phyloP scores from a whole-genome alignment of 2,888 invertebrate species.

The Dasysyrphus albostriatus region DNA sequence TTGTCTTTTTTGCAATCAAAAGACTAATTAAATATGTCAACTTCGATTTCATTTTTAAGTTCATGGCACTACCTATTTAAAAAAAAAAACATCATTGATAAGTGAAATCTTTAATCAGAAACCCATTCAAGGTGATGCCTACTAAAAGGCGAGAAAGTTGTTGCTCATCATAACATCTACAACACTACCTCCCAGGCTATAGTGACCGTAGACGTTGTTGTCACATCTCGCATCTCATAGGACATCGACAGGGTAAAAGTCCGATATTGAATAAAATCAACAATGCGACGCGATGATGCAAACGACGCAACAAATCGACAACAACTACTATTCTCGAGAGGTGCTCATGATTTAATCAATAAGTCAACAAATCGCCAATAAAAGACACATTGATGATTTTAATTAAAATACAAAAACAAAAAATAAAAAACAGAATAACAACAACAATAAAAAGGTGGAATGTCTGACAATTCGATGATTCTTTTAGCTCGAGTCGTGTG shows the following conservation, averaged over 20 bases:
- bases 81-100: too few relatives aligned
- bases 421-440: too few relatives aligned
- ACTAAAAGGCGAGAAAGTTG: too few relatives aligned
- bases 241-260: constrained; percentile 37
- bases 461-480: constrained; percentile 23
- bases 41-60: too few relatives aligned
- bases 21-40: too few relatives aligned
- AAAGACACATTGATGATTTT: constrained; percentile 55
- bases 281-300: not conserved
- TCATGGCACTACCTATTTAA: too few relatives aligned
- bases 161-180: too few relatives aligned
- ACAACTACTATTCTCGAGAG: not conserved
- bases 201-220: not conserved
- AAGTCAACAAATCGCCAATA: constrained; percentile 56
- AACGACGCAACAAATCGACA: not conserved
- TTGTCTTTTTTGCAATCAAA: too few relatives aligned
- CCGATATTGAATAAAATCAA: constrained; percentile 15
- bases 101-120: too few relatives aligned
- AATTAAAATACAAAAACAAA: constrained; percentile 31
- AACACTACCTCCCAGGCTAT: not conserved
- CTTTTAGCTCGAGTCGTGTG: not conserved
- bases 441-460: constrained; percentile 13
- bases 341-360: constrained; percentile 53
- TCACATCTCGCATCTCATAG: not conserved
- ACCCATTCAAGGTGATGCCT: too few relatives aligned